These are phyloP conservation scores for Malaclemys terrapin DNA, from an alignment of 2,113 vertebrate genomes.

Conservation along the genomic window DNA sequence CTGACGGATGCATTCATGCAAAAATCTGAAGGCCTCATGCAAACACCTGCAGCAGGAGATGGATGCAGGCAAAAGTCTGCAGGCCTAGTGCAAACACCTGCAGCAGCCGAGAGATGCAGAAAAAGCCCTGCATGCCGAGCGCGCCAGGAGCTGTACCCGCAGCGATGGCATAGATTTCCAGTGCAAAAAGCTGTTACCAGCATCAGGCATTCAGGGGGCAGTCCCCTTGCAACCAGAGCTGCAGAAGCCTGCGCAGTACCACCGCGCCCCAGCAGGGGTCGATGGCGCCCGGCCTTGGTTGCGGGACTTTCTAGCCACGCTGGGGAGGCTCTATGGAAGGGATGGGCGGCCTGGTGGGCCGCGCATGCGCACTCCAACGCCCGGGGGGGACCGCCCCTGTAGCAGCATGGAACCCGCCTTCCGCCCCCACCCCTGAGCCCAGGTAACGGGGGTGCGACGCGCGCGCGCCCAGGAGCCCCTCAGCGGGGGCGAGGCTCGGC, in stretches of 20 bases:
- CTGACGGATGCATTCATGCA: too few relatives aligned
- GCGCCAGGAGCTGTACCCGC: neutral
- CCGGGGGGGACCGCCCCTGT: neutral
- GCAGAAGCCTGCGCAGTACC: neutral
- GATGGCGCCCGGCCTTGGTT: too few relatives aligned
- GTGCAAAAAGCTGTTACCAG: neutral
- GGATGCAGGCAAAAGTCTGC: neutral
- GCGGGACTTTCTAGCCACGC: neutral
- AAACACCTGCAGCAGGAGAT: neutral
- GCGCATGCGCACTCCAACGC: neutral
- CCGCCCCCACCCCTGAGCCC: neutral
- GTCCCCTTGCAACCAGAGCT: neutral
- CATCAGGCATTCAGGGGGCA: too few relatives aligned
- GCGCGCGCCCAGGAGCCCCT: neutral
- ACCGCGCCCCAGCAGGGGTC: neutral
- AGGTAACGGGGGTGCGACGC: neutral
- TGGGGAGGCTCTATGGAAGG: neutral
- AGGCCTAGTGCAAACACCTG: too few relatives aligned
- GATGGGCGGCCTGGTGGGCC: rapidly evolving
- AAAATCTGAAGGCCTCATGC: too few relatives aligned
- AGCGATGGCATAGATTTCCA: neutral
- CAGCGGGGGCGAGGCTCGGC: neutral
- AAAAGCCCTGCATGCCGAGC: too few relatives aligned
- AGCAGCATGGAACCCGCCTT: neutral
- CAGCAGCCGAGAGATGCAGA: too few relatives aligned